Conservation (phyloP, 1,140 invertebrate species). For the Leptinotarsa defecta region DNA sequence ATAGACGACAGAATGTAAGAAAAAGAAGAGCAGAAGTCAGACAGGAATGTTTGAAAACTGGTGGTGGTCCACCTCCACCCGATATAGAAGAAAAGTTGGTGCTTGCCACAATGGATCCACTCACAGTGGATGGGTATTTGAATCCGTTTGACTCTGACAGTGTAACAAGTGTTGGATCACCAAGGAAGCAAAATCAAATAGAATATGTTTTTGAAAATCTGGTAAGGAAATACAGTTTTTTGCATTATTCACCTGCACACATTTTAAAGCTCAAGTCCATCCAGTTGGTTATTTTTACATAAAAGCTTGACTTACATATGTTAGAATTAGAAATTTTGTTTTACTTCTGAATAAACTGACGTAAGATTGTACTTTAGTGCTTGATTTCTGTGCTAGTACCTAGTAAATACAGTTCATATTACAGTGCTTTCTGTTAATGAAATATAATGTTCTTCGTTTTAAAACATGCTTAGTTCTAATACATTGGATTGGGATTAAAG, state of each 20-base stretch:
- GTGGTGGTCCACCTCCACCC: conserved; percentile 10
- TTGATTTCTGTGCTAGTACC: too few species aligned
- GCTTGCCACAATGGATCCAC: conserved; percentile 13
- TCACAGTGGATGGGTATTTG: conserved; percentile 7
- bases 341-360: too few species aligned
- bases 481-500: too few species aligned
- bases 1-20: neutral
- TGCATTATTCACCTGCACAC: neutral
- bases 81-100: conserved; percentile 11
- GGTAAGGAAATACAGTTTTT: neutral
- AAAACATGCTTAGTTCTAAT: too few species aligned
- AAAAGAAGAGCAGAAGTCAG: neutral
- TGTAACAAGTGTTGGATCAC: neutral
- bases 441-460: too few species aligned
- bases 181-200: neutral
- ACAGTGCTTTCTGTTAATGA: too few species aligned
- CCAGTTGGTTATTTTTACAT: too few species aligned
- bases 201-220: conserved; percentile 4
- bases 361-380: too few species aligned
- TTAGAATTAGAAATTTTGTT: too few species aligned
- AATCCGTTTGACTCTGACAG: conserved; percentile 15
- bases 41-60: conserved; percentile 11
- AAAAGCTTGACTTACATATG: too few species aligned
- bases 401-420: too few species aligned
- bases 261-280: too few species aligned